Percentiles rank a stretch among this genome's conserved stretches.
Evolutionary conservation across 2,888 invertebrate species (phyloP).

Genomic region (Branchellion lobata): DNA sequence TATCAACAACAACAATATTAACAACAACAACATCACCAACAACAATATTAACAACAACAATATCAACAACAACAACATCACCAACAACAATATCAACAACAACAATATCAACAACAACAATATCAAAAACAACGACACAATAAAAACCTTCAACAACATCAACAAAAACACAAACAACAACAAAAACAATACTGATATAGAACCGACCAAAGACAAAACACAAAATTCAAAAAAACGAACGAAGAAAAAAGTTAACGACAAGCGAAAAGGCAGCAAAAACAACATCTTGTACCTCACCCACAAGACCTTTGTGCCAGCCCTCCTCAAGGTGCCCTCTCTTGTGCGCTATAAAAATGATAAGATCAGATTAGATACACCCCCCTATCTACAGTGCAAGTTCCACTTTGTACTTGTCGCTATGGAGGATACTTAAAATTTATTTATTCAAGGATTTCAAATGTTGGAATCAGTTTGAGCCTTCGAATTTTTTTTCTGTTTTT

Average conservation of each 20-base stretch:
- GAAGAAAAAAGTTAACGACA: not conserved
- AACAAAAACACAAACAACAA: not conserved
- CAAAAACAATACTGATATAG: not conserved
- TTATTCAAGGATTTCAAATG: too few relatives aligned
- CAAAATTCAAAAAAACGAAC: not conserved
- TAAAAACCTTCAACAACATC: not conserved
- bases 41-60: too few relatives aligned
- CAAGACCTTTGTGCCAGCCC: slow-evolving; percentile 19
- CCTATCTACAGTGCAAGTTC: too few relatives aligned
- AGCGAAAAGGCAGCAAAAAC: not conserved
- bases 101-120: not conserved
- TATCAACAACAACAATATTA: too few relatives aligned
- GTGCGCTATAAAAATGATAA: not conserved
- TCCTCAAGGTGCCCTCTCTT: not conserved
- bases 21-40: too few relatives aligned
- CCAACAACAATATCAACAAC: not conserved
- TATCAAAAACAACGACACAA: not conserved
- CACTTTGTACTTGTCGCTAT: too few relatives aligned
- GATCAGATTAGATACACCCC: too few relatives aligned
- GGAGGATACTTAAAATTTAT: too few relatives aligned
- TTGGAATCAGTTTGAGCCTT: too few relatives aligned
- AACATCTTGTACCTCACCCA: not conserved
- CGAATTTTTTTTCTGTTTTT: too few relatives aligned
- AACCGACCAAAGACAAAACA: not conserved
- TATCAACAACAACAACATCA: not conserved